Evolutionary conservation across 64 coral and sea anemone genomes (phyloP).

Genomic region (Pachyseris speciosa): DNA sequence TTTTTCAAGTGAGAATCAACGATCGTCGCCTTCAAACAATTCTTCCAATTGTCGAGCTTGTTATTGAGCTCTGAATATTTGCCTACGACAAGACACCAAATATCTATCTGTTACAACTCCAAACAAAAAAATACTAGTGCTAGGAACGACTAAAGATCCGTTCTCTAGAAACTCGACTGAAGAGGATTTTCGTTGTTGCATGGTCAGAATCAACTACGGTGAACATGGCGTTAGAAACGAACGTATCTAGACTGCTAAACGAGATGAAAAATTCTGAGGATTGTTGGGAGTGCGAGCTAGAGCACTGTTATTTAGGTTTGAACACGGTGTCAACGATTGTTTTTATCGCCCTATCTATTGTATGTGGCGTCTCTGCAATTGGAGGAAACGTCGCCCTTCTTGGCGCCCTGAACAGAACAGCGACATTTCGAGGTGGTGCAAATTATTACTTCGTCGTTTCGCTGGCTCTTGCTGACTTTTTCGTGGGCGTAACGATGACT

Average conservation of each 20-base stretch:
- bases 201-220: neutral
- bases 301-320: neutral
- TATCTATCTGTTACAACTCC: too few species aligned
- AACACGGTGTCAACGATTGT: neutral
- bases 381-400: slow-evolving; percentile 15
- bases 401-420: neutral
- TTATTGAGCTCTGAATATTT: too few species aligned
- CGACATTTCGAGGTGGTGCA: neutral
- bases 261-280: neutral
- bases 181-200: too few species aligned
- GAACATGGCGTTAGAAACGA: neutral
- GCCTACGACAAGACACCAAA: too few species aligned
- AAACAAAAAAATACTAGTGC: too few species aligned
- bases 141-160: too few species aligned
- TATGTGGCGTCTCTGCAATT: neutral
- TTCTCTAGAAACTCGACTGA: too few species aligned
- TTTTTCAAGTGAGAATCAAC: too few species aligned
- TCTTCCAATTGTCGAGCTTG: too few species aligned
- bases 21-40: too few species aligned
- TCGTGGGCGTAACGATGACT: slow-evolving; percentile 27
- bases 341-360: neutral
- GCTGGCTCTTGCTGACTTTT: slow-evolving; percentile 26
- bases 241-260: neutral
- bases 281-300: neutral
- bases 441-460: neutral